Percentiles rank a stretch among this genome's conserved stretches.
Conservation (phyloP, 1,140 invertebrate genomes). For the Artemia franciscana region DNA sequence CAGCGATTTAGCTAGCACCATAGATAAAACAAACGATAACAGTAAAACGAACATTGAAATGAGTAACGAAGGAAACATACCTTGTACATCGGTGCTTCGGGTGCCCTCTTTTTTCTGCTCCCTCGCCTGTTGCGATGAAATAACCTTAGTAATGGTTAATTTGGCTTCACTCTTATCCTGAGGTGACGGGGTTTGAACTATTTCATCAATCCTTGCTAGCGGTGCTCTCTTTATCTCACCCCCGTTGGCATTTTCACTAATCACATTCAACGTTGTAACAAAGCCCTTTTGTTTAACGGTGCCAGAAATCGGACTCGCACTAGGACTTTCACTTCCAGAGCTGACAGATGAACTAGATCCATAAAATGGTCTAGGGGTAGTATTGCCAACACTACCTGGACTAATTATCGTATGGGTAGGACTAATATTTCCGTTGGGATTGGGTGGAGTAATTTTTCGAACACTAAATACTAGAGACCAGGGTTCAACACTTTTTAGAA, state of each 20-base stretch:
- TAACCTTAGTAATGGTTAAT: background rate
- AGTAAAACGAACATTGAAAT: no score
- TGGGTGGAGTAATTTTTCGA: slow-evolving; percentile 6
- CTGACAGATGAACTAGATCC: background rate
- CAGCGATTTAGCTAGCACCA: no score
- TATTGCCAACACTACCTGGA: slow-evolving; percentile 14
- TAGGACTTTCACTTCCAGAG: background rate
- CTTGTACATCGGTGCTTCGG: no score
- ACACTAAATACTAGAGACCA: slow-evolving; percentile 6
- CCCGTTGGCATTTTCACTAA: slow-evolving; percentile 31
- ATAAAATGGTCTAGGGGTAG: slow-evolving; percentile 10
- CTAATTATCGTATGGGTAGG: slow-evolving; percentile 14
- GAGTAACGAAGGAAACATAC: no score
- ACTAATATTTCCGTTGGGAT: slow-evolving; percentile 14
- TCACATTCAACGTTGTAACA: slow-evolving; percentile 31
- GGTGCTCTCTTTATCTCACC: slow-evolving; percentile 17
- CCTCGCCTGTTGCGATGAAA: background rate
- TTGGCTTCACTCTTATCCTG: background rate
- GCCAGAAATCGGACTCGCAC: background rate
- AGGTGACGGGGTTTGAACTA: background rate
- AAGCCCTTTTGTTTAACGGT: slow-evolving; percentile 17
- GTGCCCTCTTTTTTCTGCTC: background rate
- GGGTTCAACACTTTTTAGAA: slow-evolving; percentile 5
- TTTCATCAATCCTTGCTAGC: slow-evolving; percentile 4
- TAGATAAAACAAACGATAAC: no score